A percentile compares a stretch with the other conserved stretches of the same genome.
Evolutionary conservation across 2,888 invertebrate species (phyloP).

Genomic region (Auanema freiburgensis): DNA sequence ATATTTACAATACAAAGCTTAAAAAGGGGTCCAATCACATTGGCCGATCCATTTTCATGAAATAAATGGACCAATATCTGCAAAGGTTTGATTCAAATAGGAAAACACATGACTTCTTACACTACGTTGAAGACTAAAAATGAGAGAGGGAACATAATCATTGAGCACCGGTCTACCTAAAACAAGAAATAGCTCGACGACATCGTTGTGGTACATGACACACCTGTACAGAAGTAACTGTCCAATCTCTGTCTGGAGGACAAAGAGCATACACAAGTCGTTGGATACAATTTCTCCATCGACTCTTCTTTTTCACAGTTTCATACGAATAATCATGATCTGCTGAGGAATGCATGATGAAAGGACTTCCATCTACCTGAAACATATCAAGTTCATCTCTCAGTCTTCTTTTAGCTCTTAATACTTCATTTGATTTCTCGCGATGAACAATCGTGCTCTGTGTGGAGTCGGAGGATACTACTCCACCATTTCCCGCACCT

Average conservation of each 20-base stretch:
- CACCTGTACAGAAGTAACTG: conserved; percentile 63
- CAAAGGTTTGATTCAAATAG: conserved; percentile 16
- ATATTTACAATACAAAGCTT: too few relatives aligned
- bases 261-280: conserved; percentile 36
- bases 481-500: conserved; percentile 5
- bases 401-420: too few relatives aligned
- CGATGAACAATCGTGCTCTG: conserved; percentile 20
- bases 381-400: too few relatives aligned
- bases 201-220: neutral
- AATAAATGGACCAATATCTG: conserved; percentile 61
- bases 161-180: conserved; percentile 61
- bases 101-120: conserved; percentile 35
- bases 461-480: conserved; percentile 8
- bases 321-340: conserved; percentile 26
- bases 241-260: conserved; percentile 59
- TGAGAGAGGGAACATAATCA: conserved; percentile 63
- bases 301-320: conserved; percentile 29
- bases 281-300: conserved; percentile 29
- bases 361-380: too few relatives aligned
- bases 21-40: conserved; percentile 31
- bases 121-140: conserved; percentile 62
- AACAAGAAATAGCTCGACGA: conserved; percentile 16
- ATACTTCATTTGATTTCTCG: conserved; percentile 13
- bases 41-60: conserved; percentile 59
- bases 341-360: neutral